phyloP scores from a whole-genome alignment of 2,113 vertebrate species.

The Cranoglanis bouderius region DNA sequence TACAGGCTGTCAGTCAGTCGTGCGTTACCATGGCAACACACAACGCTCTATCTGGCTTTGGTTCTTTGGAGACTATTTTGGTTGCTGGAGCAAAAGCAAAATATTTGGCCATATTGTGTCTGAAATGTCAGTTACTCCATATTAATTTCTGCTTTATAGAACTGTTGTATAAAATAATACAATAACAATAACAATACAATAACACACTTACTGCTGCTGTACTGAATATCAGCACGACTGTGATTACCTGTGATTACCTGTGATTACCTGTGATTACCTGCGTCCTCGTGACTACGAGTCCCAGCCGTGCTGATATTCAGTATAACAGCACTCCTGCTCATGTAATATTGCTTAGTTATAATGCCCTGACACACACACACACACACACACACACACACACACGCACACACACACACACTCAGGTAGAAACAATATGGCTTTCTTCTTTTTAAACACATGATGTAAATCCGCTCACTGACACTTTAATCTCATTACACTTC shows the following conservation, averaged over 20 bases:
- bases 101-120: not conserved
- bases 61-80: too few relatives aligned
- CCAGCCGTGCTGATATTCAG: not conserved
- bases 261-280: not conserved
- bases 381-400: not conserved
- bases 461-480: not conserved
- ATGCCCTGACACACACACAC: not conserved
- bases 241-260: too few relatives aligned
- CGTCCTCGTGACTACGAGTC: not conserved
- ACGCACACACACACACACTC: not conserved
- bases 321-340: not conserved
- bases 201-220: not conserved
- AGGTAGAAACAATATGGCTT: not conserved
- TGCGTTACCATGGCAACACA: not conserved
- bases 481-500: constrained; percentile 28
- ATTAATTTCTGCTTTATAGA: not conserved
- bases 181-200: too few relatives aligned
- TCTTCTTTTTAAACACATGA: not conserved
- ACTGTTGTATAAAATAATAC: not conserved
- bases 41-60: too few relatives aligned
- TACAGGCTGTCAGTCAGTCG: too few relatives aligned
- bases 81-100: too few relatives aligned
- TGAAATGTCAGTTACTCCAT: not conserved
- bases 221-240: not conserved
- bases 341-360: not conserved